Evolutionary conservation across 1,140 invertebrate genomes (phyloP), one percentile per base, ranked within the genome.

Genomic region (Xylocopa sonorina): DNA sequence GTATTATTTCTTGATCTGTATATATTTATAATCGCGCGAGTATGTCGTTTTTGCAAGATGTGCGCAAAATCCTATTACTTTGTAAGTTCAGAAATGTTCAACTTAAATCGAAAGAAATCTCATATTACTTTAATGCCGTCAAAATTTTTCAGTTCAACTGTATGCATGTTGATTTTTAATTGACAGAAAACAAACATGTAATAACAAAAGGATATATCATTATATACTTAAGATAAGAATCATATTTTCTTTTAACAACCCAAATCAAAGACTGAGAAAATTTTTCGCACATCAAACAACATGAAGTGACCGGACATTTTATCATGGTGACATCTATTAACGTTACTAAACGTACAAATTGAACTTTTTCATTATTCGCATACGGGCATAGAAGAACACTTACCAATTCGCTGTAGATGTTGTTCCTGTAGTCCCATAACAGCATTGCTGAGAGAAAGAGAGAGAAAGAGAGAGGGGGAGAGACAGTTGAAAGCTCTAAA

Each of bases 1-100:
- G 69, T 86, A 86, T 85, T 86, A 85, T 77, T 85, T 86, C 73
- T 55, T 55, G 6, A n/a, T 38, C 43, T 86, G 83, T 86, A 86
- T 55, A 86, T 86, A 86, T 80, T 77, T 85, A 86, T 78, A 64
- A 72, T 82, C 82, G 67, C 50, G 55, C 48, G 68, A 69, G 21
- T 50, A 58, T 18, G 21, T 68, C 46, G 21, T 48, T 29, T 41
- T 58, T 51, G 38, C 74, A n/a, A 48, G 16, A 48, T 50, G 14
- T 27, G 27, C 66, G 48, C 14, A 74, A 81, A 68, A 60, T 81
- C 51, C 78, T 85, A 73, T 81, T 85, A 85, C 18, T 84, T 72
- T 73, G 46, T 81, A 81, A 84, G 78, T 46, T 29, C 24, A 12
- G 29, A 53, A 50, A 60, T 18, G 21, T 73, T 72, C 38, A 53